Evolutionary conservation across 2,888 invertebrate species (phyloP), one percentile per base, ranked within the genome.

Genomic region (Drosophila atripex): DNA sequence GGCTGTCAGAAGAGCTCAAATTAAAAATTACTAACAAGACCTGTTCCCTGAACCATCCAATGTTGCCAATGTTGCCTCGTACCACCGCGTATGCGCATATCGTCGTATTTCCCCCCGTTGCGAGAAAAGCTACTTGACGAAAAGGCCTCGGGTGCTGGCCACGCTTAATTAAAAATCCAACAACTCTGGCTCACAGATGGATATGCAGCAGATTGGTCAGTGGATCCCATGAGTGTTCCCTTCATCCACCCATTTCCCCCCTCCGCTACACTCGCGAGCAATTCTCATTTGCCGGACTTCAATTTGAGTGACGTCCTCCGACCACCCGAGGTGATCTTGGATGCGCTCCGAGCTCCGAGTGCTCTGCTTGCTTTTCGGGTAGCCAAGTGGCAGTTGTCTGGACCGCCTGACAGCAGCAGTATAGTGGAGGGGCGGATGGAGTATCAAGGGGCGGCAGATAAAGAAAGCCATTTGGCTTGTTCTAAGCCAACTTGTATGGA

Each of bases 1-100:
- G 86, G 88, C 89, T 89, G 89, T 90, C 90, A 89, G 88, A 89
- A 89, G 88, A 86, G 76, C 88, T 89, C 90, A 89, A 89, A 90
- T 89, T 89, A 89, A 89, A 89, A 86, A 89, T 89, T 88, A 89
- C 88, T 89, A 88, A 89, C 85, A 88, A 83, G 86, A 77, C 84
- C 77, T 82, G 87, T 85, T 73, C 73, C 47, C 54, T 14, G 50
- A 18, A 41, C 18, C 72, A 52, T 57, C 58, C 61, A 41, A 53
- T 39, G 35, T 39, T 38, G 25, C 58, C 61, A 41, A 53, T 39
- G 35, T 39, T 38, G 25, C 7, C 38, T 47, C 39, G 14, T 28
- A 28, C 46, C 30, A 21, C 18, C 18, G 6, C 9, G 16, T 43
- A 18, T 8, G 3, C 41, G 8, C 14, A 1, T 16, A 39, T 43